Evolutionary conservation across 2,888 invertebrate species (phyloP).

Genomic region (Drosophila mercatorum): DNA sequence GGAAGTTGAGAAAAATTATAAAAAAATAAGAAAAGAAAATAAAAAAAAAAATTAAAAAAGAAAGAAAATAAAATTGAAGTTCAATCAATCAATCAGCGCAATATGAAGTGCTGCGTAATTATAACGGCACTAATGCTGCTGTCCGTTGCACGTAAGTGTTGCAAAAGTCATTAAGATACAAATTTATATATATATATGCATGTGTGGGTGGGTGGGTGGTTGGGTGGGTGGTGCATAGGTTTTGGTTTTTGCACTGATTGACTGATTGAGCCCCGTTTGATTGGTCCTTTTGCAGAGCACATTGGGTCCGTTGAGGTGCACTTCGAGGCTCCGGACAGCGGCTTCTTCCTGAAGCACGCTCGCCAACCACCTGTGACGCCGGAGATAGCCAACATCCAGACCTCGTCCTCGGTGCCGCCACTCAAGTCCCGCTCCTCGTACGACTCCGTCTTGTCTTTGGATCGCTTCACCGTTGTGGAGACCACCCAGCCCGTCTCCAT

Average conservation of each 20-base stretch:
- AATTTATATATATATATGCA: background rate
- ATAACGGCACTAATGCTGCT: conserved; percentile 59
- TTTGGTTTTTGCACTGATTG: conserved; percentile 5
- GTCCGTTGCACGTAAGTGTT: conserved; percentile 68
- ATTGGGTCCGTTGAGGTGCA: conserved; percentile 93
- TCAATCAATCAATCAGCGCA: conserved; percentile 26
- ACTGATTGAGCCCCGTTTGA: conserved; percentile 2
- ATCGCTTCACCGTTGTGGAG: conserved; percentile 96
- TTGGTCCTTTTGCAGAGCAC: conserved; percentile 87
- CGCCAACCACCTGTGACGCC: conserved; percentile 88
- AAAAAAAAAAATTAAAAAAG: background rate
- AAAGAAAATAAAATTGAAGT: background rate
- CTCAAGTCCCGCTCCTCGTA: conserved; percentile 75
- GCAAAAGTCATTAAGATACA: conserved; percentile 12
- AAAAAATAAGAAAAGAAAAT: background rate
- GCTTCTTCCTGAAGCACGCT: conserved; percentile 94
- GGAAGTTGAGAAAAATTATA: background rate
- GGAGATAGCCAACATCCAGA: conserved; percentile 81
- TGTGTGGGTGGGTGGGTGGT: background rate
- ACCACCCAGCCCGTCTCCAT: conserved; percentile 96
- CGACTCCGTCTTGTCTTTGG: conserved; percentile 91
- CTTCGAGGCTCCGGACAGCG: conserved; percentile 96
- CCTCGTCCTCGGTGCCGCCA: conserved; percentile 72
- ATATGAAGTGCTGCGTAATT: conserved; percentile 69
- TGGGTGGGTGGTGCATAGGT: conserved; percentile 2